Base-by-base conservation (phyloP, 1,140 invertebrate genomes). In the Pemphigus obesinymphae region DNA sequence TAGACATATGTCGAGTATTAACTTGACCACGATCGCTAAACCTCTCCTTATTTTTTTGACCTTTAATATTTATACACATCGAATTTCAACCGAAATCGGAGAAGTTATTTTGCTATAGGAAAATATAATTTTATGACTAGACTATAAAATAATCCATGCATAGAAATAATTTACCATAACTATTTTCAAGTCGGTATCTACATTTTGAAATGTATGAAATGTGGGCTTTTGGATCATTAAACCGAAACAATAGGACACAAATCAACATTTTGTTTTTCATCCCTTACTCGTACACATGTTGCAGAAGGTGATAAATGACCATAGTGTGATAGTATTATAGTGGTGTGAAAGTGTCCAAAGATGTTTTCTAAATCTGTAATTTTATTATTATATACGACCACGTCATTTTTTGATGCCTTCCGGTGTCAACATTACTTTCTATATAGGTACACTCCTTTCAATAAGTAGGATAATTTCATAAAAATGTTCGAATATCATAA, bases 381-480 rank as follows among this genome's bases (percentile, higher is more conserved):
- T 48, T 10, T 72, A 70, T 29, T n/a, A n/a, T 20, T 40, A 40
- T 40, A 40, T 40, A 73, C 45, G 17, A 73, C 70, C 29, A 73
- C 70, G 45, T 73, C 31, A 31, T 73, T 73, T 73, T 10, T 2
- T 50, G 43, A 50, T 50, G 45, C 1, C 70, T 31, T 26, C 70
- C 26, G 45, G 70, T 43, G 43, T 73, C 26, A 73, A 73, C 29
- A 50, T 50, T 48, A 73, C 70, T 73, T 73, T 73, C 70, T 50
- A 73, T 31, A 20, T n/a, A 13, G 43, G 43, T 11, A 17, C 8
- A 29, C 61, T 20, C 17, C 17, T 29, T 3, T n/a, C 17, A 31
- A 45, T 10, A 20, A 31, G 15, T 31, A 5, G 15, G 20, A 48
- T 48, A 31, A 50, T 48, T 70, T 17, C 31, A 73, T 73, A 50